Base-by-base conservation (phyloP, 2,113 vertebrate genomes). In the Ptychochromis oligacanthus region DNA sequence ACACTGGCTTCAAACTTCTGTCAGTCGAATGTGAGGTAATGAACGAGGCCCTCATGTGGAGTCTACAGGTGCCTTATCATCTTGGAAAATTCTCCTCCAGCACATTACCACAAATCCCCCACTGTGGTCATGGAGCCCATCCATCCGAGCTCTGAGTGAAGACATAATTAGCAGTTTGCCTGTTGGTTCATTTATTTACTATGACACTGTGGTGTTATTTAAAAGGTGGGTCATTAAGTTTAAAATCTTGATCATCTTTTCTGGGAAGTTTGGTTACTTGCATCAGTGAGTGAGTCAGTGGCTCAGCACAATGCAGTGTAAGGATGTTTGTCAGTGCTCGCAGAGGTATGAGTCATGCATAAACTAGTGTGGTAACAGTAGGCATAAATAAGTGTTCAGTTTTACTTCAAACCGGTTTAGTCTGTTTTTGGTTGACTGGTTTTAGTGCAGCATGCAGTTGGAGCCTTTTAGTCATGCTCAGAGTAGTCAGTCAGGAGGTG, bases 121-220 rank as follows among this genome's bases (percentile, higher is more conserved):
- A 17, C 46, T 70, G 49, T 18, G 7, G 6, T 18, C 6, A 5
- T 8, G 49, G 17, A 20, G 49, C 49, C 6, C 1, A 70, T 28
- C 22, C 40, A 20, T 52, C 24, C 26, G 6, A 52, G 40, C 65
- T 70, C 15, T 0, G 0, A 70, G 43, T 49, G 18, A 28, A 49
- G 15, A 17, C 22, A 28, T 6, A 49, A 18, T 18, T 3, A 3
- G 43, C 17, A 20, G 43, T 70, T 70, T 52, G 46, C 49, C 40
- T 20, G 26, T 70, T 31, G 0, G 0, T 26, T 43, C 4, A 43
- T 43, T 43, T 14, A 43, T 0, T 24, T 46, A 14, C 18, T 20
- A 18, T 52, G 65, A 31, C 22, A 20, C 43, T 18, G 0, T 17
- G 28, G 15, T 46, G 2, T 70, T 70, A 40, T 7, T 49, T 18